Conservation (phyloP, 2,113 vertebrate species). For the Labeo catla region DNA sequence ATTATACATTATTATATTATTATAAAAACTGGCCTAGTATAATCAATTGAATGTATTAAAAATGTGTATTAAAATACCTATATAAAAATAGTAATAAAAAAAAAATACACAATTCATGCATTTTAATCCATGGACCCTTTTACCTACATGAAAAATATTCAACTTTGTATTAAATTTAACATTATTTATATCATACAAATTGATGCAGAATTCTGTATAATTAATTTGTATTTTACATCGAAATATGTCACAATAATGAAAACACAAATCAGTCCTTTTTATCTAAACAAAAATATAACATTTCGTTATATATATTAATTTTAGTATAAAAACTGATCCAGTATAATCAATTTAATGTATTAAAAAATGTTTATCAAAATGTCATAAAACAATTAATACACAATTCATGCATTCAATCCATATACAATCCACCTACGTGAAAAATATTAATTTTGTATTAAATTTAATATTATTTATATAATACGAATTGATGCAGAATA, state of each 20-base stretch:
- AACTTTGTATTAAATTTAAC: neutral
- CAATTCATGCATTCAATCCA: too few relatives aligned
- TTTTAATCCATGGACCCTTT: neutral
- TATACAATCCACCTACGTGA: too few relatives aligned
- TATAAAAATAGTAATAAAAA: too few relatives aligned
- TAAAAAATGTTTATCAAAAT: too few relatives aligned
- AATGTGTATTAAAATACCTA: neutral
- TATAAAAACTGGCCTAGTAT: neutral
- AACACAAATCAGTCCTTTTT: neutral
- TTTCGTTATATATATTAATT: too few relatives aligned
- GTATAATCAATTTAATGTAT: too few relatives aligned
- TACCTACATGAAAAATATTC: neutral
- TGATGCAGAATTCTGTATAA: neutral
- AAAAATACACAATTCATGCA: neutral
- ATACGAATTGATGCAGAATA: too few relatives aligned
- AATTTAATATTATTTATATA: too few relatives aligned
- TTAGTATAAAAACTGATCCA: too few relatives aligned
- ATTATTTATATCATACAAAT: neutral
- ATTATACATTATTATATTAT: too few relatives aligned
- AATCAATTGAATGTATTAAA: neutral
- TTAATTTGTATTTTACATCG: neutral
- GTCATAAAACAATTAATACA: too few relatives aligned
- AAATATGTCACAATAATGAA: neutral
- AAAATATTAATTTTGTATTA: too few relatives aligned
- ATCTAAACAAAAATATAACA: neutral